Evolutionary conservation across 2,888 invertebrate genomes (phyloP), one percentile per base, ranked within the genome.

Genomic region (Diploptera punctata): DNA sequence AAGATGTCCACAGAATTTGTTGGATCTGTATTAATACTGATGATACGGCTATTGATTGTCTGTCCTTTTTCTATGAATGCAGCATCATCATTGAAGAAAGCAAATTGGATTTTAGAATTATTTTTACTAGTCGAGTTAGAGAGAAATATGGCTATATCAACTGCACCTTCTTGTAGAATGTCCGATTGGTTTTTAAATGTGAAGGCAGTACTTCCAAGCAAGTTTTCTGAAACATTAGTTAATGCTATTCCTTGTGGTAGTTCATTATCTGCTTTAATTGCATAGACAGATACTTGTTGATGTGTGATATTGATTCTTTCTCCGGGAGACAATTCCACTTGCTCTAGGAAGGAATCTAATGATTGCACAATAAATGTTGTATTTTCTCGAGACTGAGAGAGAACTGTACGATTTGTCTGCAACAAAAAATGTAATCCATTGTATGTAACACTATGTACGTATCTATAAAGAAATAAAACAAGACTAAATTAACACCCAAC

Each of bases 1-100:
- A 73, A 67, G 26, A 78, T 70, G n/a, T 69, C 67, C 9, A 74
- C 54, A 29, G 29, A 31, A 0, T 62, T 0, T 5, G 24, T 18
- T 0, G 33, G 49, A 2, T 38, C 33, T 13, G 68, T 60, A 29
- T 24, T 60, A 5, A 72, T 26, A 16, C 72, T 68, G 3, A 72
- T 49, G n/a, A 72, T 33, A n/a, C 61, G 68, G 26, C 72, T 72
- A 21, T 68, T 68, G 13, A 21, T 33, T 16, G 19, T 44, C 5
- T 19, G 21, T 3, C 4, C 13, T 16, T 3, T 16, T 7, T 65
- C 65, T 18, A 19, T 19, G n/a, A 68, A 68, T 9, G 57, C 68
- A 9, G 19, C 19, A 24, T 43, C 33, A 38, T 68, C 57, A 24
- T 49, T 68, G 26, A 54, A 68, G 19, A 68, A 16, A 24, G 68